Evolutionary conservation across 2,113 vertebrate genomes (phyloP), one percentile per base, ranked within the genome.

Genomic region (Myiagra hebetior): DNA sequence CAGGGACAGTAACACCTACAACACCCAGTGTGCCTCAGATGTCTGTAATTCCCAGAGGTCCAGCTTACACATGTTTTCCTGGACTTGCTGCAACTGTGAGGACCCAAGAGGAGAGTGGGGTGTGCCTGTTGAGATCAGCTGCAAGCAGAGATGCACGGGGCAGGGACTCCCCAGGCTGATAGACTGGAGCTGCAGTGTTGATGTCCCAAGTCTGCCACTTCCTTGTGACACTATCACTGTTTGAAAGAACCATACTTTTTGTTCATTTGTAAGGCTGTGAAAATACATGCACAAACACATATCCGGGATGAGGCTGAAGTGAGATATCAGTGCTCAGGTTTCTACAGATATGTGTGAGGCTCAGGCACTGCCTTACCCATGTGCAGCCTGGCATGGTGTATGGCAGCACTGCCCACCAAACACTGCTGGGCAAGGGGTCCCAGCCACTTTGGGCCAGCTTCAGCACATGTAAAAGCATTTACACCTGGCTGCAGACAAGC

Each of bases 221-320:
- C 63, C 63, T 74, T 70, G 30, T 90, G 69, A 86, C 56, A n/a
- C 41, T 74, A 10, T 78, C 47, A 8, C 26, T 19, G 20, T 59
- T 96, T 62, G 74, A 96, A 85, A 86, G 53, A 74, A 67, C 22
- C 30, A 15, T 72, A 11, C 44, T n/a, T 87, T 77, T 49, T 46
- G 59, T 57, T 72, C 5, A 13, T 53, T 91, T 75, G 49, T 47
- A 60, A 84, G 72, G 26, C 87, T 94, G 85, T 92, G 90, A 95
- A 91, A 92, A 68, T 19, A 31, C 11, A 28, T 74, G 47, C 73
- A n/a, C 35, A 73, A 92, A 44, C 76, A 70, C 59, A 7, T 53
- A 17, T 57, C 70, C 0, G 0, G 50, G 83, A 82, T 87, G 64
- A 91, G 39, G 55, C 39, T 65, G 55, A 93, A 75, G 63, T 46